Evolutionary conservation across 2,888 invertebrate genomes (phyloP).

Genomic region (Macaria liturata): DNA sequence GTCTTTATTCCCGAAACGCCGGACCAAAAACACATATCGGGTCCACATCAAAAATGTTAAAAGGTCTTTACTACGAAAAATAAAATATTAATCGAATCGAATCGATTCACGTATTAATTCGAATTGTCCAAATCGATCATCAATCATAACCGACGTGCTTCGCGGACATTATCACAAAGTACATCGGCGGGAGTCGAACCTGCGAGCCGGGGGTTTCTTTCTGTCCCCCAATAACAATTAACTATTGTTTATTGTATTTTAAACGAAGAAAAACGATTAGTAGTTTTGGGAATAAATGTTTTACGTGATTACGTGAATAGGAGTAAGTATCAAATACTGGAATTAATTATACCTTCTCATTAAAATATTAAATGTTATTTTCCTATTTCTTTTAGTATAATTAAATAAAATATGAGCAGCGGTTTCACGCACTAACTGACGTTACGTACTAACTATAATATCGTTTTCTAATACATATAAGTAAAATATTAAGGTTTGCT

Average conservation of each 20-base stretch:
- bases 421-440: too few relatives aligned
- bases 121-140: constrained; percentile 66
- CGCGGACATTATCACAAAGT: constrained; percentile 63
- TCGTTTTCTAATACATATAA: too few relatives aligned
- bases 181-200: constrained; percentile 53
- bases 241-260: constrained; percentile 65
- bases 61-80: constrained; percentile 58
- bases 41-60: constrained; percentile 48
- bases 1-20: constrained; percentile 28
- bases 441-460: too few relatives aligned
- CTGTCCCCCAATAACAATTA: constrained; percentile 51
- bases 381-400: too few relatives aligned
- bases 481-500: too few relatives aligned
- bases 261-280: constrained; percentile 46
- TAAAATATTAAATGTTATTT: too few relatives aligned
- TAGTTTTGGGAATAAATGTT: constrained; percentile 47
- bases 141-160: constrained; percentile 70
- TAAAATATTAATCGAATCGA: constrained; percentile 66
- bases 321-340: background rate
- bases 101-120: constrained; percentile 74
- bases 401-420: too few relatives aligned
- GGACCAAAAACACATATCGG: constrained; percentile 52
- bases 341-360: too few relatives aligned
- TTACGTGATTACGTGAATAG: constrained; percentile 43
- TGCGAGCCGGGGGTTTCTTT: constrained; percentile 47